phyloP scores from a whole-genome alignment of 2,113 vertebrate genomes.

The Scomber scombrus region DNA sequence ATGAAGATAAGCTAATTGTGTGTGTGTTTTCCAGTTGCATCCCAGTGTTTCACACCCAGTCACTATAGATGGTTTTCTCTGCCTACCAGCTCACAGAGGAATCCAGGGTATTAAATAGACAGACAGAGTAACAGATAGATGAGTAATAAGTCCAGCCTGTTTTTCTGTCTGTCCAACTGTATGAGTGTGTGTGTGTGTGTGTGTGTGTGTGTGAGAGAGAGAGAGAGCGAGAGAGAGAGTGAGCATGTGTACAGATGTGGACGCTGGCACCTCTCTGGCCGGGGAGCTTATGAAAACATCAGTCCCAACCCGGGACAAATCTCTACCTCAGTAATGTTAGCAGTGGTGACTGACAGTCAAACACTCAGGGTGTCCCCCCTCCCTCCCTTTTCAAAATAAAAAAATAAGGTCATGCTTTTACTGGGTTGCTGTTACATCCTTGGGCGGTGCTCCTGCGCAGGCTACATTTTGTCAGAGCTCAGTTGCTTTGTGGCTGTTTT shows the following conservation, averaged over 20 bases:
- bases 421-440: slow-evolving; percentile 25
- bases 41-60: slow-evolving; percentile 85
- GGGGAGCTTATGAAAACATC: slow-evolving; percentile 90
- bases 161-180: slow-evolving; percentile 25
- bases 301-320: slow-evolving; percentile 83
- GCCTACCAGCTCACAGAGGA: slow-evolving; percentile 88
- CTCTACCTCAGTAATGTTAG: slow-evolving; percentile 92
- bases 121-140: slow-evolving; percentile 10
- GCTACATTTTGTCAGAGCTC: neutral
- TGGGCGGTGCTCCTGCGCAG: slow-evolving; percentile 4
- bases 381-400: neutral
- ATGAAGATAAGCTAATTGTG: slow-evolving; percentile 47
- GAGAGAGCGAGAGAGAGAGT: neutral
- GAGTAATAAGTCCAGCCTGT: neutral
- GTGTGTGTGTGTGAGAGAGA: neutral
- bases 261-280: slow-evolving; percentile 84
- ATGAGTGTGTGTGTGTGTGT: neutral
- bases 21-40: slow-evolving; percentile 5
- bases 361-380: slow-evolving; percentile 69
- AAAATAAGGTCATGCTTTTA: neutral
- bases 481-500: slow-evolving; percentile 12
- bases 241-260: neutral
- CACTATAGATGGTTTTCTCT: slow-evolving; percentile 90
- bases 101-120: slow-evolving; percentile 71
- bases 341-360: slow-evolving; percentile 85